Base-by-base conservation (phyloP, 1,140 invertebrate genomes). In the Ceratina calcarata region DNA sequence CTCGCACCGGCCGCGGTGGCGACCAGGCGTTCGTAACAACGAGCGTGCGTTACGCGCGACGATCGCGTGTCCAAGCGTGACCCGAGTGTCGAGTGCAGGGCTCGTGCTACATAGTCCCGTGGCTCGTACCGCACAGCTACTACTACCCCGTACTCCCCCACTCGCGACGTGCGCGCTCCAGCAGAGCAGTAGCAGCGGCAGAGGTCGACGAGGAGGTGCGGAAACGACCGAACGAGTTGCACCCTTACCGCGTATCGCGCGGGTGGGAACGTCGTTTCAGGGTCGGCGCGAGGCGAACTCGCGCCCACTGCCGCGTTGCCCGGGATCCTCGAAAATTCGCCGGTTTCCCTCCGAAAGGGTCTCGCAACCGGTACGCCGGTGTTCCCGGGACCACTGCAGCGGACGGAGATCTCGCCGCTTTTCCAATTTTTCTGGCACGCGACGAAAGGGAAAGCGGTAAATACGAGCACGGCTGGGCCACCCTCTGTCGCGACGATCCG, bases 51-150 rank as follows among this genome's bases (percentile, higher is more conserved):
- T 55, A 67, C 82, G 70, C 78, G 79, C 78, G 58, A 55, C 66
- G 72, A 84, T 85, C 82, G 83, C 82, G 83, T 84, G 83, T 84
- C 58, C 60, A 24, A 78, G 67, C 53, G 76, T 69, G 60, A 60
- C 22, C 58, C 58, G 12, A 18, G 10, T 18, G 22, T 18, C 55
- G 37, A 57, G 55, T 57, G n/a, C 37, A 45, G 37, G 37, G 37
- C 37, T 45, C 37, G 37, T 45, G 37, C 37, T 45, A 45, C 37
- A 45, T 45, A 45, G 37, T 45, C 37, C 37, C 37, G 37, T 45
- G 57, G 53, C 74, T 66, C 32, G 49, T 22, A 65, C 32, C 65
- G 37, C 74, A 45, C 37, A 45, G 37, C 37, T 45, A 45, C 37
- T 45, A 45, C 37, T 45, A 45, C 37, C 37, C 37, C 37, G 37